Percentiles rank a stretch among this genome's conserved stretches.
Evolutionary conservation across 2,113 vertebrate genomes (phyloP).

Genomic region (Trachemys scripta): DNA sequence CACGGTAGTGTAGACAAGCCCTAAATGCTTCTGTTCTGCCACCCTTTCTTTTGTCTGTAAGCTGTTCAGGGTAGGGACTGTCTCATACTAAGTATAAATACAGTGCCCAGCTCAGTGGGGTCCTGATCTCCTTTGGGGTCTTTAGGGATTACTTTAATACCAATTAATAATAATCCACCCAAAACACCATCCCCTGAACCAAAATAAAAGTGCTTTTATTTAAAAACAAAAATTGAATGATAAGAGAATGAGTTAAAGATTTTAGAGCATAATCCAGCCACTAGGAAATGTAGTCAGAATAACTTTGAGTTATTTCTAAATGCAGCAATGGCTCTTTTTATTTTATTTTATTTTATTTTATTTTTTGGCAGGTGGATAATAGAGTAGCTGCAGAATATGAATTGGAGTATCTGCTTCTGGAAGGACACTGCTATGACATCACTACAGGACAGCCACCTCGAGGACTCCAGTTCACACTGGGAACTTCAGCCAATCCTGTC

Average conservation of each 20-base stretch:
- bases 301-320: neutral
- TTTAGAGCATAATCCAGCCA: neutral
- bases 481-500: conserved; percentile 87
- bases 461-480: conserved; percentile 96
- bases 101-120: neutral
- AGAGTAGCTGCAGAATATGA: conserved; percentile 94
- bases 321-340: neutral
- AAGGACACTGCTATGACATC: conserved; percentile 98
- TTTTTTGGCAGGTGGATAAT: conserved; percentile 87
- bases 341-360: neutral
- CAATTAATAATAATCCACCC: neutral
- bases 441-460: conserved; percentile 96
- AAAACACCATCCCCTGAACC: neutral
- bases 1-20: too few species aligned
- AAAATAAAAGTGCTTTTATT: neutral
- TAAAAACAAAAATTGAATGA: neutral
- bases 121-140: neutral
- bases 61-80: neutral
- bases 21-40: neutral
- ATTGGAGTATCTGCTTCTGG: conserved; percentile 93
- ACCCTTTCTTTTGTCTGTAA: neutral
- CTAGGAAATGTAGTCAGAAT: neutral
- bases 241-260: neutral
- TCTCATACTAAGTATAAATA: neutral
- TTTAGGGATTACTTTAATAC: neutral